A percentile compares a stretch with the other conserved stretches of the same genome.
phyloP scores from a whole-genome alignment of 2,113 vertebrate species.

The Ageneiosus marmoratus region DNA sequence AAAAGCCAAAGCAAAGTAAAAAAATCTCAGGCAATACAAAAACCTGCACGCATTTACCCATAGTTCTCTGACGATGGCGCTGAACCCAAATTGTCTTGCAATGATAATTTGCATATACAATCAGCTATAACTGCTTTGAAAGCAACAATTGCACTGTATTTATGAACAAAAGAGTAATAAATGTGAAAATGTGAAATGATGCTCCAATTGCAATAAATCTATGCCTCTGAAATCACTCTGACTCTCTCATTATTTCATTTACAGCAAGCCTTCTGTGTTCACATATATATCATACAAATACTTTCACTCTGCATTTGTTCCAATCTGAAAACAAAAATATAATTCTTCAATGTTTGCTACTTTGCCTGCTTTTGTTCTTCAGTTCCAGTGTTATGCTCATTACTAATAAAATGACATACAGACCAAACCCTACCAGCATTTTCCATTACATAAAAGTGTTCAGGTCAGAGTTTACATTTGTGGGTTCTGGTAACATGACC shows the following conservation, averaged over 20 bases:
- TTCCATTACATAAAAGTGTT: background rate
- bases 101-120: slow-evolving; percentile 31
- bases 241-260: slow-evolving; percentile 24
- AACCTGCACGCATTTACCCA: slow-evolving; percentile 32
- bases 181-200: slow-evolving; percentile 26
- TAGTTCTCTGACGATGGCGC: slow-evolving; percentile 31
- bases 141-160: slow-evolving; percentile 52
- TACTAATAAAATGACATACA: background rate
- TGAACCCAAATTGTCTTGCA: slow-evolving; percentile 40
- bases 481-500: background rate
- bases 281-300: background rate
- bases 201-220: slow-evolving; percentile 47
- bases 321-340: background rate
- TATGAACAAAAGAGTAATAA: slow-evolving; percentile 46
- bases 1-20: slow-evolving; percentile 49
- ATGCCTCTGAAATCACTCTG: slow-evolving; percentile 29
- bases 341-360: background rate
- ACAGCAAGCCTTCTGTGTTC: background rate
- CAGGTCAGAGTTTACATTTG: background rate
- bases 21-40: background rate
- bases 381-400: background rate
- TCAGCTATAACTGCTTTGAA: slow-evolving; percentile 35
- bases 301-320: background rate
- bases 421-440: background rate
- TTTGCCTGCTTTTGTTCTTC: background rate